These are phyloP conservation scores for Rotaria magnacalcarata DNA, from an alignment of 2,888 invertebrate genomes.

Conservation along the genomic window DNA sequence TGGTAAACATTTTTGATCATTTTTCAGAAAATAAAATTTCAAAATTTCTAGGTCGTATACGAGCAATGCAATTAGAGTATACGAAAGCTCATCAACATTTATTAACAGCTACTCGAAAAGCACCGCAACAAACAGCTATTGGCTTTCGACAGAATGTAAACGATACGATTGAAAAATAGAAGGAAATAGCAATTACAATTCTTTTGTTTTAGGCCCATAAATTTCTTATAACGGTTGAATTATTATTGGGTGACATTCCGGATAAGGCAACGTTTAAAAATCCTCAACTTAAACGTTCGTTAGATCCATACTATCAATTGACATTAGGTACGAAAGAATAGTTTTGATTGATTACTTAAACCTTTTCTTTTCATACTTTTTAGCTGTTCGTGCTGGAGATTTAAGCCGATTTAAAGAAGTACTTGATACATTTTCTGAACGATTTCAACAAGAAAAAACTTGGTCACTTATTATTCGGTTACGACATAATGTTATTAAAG, in stretches of 20 bases:
- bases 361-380: background rate
- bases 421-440: constrained; percentile 79
- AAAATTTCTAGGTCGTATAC: constrained; percentile 73
- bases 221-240: constrained; percentile 84
- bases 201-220: constrained; percentile 67
- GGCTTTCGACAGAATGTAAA: constrained; percentile 90
- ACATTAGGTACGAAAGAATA: constrained; percentile 68
- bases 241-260: constrained; percentile 91
- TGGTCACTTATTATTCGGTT: constrained; percentile 82
- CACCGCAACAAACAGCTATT: constrained; percentile 93
- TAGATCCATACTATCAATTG: constrained; percentile 90
- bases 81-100: constrained; percentile 93
- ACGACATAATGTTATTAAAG: constrained; percentile 96
- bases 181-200: background rate
- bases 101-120: constrained; percentile 84
- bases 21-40: background rate
- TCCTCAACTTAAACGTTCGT: constrained; percentile 76
- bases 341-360: background rate
- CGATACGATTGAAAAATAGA: background rate
- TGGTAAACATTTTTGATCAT: constrained; percentile 52
- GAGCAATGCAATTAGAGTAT: constrained; percentile 94
- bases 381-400: constrained; percentile 82
- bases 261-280: constrained; percentile 90
- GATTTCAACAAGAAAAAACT: constrained; percentile 88
- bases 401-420: constrained; percentile 87